These are phyloP conservation scores for Cottus gobio DNA, from an alignment of 2,113 vertebrate genomes.

Conservation along the genomic window DNA sequence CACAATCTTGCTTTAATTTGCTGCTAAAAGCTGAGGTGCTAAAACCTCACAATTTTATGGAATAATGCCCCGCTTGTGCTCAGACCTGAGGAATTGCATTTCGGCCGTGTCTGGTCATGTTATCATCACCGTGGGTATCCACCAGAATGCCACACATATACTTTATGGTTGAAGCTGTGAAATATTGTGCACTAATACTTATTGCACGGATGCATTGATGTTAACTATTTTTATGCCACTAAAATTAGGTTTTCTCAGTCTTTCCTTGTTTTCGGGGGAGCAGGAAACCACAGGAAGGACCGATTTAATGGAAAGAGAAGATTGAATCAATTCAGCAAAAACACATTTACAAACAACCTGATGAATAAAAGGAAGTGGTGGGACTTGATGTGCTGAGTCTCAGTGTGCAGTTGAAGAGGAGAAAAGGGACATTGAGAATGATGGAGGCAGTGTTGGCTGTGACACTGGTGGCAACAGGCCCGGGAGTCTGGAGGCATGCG, in stretches of 20 bases:
- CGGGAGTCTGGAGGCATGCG: slow-evolving; percentile 30
- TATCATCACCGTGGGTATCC: slow-evolving; percentile 3
- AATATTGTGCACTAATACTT: neutral
- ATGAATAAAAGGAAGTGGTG: neutral
- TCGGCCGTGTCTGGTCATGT: slow-evolving; percentile 19
- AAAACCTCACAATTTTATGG: slow-evolving; percentile 44
- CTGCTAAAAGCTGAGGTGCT: slow-evolving; percentile 61
- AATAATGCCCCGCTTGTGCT: slow-evolving; percentile 14
- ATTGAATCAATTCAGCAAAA: neutral
- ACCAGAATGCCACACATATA: slow-evolving; percentile 10
- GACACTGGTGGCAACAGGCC: slow-evolving; percentile 62
- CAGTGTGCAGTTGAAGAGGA: slow-evolving; percentile 16
- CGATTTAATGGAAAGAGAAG: neutral
- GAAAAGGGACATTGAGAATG: slow-evolving; percentile 27
- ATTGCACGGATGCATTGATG: neutral
- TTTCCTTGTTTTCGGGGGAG: neutral
- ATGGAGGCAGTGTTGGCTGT: slow-evolving; percentile 67
- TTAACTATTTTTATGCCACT: neutral
- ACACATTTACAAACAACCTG: neutral
- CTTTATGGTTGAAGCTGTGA: neutral
- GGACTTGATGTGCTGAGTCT: slow-evolving; percentile 1
- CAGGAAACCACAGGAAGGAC: neutral
- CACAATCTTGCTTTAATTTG: slow-evolving; percentile 3
- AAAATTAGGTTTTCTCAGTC: neutral
- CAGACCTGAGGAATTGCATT: slow-evolving; percentile 17